Evolutionary conservation across 2,888 invertebrate genomes (phyloP).

Genomic region (Desoria tigrina): DNA sequence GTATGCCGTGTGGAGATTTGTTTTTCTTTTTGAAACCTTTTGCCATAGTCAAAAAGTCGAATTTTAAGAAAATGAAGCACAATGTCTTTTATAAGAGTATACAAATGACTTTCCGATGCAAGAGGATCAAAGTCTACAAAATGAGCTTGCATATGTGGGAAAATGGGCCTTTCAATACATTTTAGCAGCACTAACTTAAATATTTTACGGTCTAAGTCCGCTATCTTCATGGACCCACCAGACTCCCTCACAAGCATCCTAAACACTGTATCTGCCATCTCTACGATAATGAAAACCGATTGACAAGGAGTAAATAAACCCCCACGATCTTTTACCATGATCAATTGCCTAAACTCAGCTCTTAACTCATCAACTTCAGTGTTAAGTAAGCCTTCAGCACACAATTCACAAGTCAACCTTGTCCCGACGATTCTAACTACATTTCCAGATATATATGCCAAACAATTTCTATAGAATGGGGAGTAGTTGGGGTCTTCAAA

Average conservation of each 20-base stretch:
- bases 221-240: no score
- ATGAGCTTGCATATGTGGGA: no score
- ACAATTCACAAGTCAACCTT: background rate
- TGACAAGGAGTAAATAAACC: constrained; percentile 3
- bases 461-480: background rate
- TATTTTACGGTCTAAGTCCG: no score
- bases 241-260: background rate
- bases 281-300: background rate
- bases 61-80: no score
- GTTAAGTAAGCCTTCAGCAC: background rate
- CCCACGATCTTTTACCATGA: background rate
- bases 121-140: no score
- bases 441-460: constrained; percentile 1
- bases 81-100: no score
- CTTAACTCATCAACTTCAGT: background rate
- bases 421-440: constrained; percentile 8
- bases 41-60: no score
- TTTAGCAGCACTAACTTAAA: no score
- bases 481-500: constrained; percentile 1
- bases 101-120: no score
- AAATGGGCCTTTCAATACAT: no score
- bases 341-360: background rate
- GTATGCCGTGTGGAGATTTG: no score
- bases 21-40: no score
- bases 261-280: background rate